Base-by-base conservation (phyloP, 2,113 vertebrate genomes). In the Lampris incognitus region DNA sequence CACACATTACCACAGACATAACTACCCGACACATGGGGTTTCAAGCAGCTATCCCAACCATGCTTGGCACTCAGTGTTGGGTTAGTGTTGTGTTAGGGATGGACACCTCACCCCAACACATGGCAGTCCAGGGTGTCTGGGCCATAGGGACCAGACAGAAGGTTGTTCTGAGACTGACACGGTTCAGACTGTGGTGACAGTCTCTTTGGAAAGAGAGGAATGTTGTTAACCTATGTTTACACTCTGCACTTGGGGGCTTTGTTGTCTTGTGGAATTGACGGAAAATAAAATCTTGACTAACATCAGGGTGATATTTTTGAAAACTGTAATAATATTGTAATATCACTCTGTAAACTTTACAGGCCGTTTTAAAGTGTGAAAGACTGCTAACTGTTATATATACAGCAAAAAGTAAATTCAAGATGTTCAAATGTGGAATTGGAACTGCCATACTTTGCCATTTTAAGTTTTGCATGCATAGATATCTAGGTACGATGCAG, bases 41-140 rank as follows among this genome's bases (percentile, higher is more conserved):
- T 83, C 75, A 75, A 37, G 75, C 75, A 91, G 89, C 79, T 69
- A 91, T 91, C 79, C 86, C 89, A 92, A 86, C 87, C 88, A 92
- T 66, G 85, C 86, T 54, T 24, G 85, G 88, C 90, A 91, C 90
- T 89, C 89, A 66, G 85, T 81, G 55, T 78, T 84, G 87, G 85
- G 85, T 89, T 84, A 78, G 85, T 88, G 88, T 88, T 87, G 87
- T 83, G 84, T 90, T 88, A 87, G 86, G 68, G 76, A 72, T 74
- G 89, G 87, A 92, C 86, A 87, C 90, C 82, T 88, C 84, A 68
- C 76, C 66, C 72, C 59, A 49, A 89, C 79, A 82, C 85, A 89
- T 76, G 72, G 78, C 75, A 68, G 72, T 49, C 69, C 69, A 52
- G 75, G 74, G 70, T 75, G 82, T 86, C 81, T 74, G 4, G 57